phyloP scores from a whole-genome alignment of 2,797 vertebrate species.

The Typhlichthys eigenmanni region DNA sequence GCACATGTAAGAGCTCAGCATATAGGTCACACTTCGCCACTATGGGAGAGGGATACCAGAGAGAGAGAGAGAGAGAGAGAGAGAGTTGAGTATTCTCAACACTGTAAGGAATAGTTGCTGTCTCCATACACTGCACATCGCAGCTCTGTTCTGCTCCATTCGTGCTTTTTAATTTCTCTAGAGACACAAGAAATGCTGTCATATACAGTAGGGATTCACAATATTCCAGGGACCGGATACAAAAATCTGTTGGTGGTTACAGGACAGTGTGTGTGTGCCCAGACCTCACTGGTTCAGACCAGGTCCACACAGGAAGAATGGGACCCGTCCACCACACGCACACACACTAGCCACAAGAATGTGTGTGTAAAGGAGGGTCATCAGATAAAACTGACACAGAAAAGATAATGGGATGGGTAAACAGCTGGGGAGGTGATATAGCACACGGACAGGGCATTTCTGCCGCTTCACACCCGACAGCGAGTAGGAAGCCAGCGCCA shows the following conservation, averaged over 20 bases:
- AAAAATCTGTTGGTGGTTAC: no score
- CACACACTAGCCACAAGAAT: neutral
- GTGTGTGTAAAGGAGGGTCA: no score
- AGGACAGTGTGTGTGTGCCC: no score
- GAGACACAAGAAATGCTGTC: no score
- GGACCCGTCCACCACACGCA: neutral
- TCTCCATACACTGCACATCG: neutral
- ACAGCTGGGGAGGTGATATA: slow-evolving; percentile 37
- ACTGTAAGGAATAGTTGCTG: neutral
- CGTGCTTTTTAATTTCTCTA: neutral
- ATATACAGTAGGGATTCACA: no score
- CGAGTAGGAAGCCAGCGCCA: slow-evolving; percentile 53
- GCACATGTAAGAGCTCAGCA: no score
- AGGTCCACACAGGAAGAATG: no score
- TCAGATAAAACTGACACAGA: slow-evolving; percentile 26
- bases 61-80: slow-evolving; percentile 45
- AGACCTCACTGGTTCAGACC: no score
- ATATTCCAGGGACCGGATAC: no score
- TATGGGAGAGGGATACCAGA: neutral
- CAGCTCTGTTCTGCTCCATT: neutral
- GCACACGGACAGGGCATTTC: slow-evolving; percentile 56
- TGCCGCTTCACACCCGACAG: slow-evolving; percentile 53
- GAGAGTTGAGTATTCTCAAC: slow-evolving; percentile 20
- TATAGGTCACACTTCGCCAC: no score
- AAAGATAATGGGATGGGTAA: neutral